These are phyloP conservation scores for Leucophora obtusa DNA, from an alignment of 2,888 invertebrate genomes.

Conservation along the genomic window DNA sequence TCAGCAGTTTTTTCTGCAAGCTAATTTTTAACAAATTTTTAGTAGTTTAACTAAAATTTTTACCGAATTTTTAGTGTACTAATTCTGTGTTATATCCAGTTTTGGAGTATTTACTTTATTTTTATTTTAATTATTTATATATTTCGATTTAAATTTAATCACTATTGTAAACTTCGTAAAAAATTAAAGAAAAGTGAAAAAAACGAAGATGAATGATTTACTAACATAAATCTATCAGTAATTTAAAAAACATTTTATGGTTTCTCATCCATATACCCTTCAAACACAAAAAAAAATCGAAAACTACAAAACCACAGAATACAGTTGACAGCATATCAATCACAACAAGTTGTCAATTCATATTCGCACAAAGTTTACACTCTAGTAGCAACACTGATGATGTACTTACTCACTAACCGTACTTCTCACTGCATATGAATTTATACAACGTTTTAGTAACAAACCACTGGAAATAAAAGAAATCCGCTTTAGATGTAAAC, in stretches of 20 bases:
- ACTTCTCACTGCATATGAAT: slow-evolving; percentile 8
- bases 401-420: neutral
- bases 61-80: no score
- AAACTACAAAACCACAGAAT: slow-evolving; percentile 45
- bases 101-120: no score
- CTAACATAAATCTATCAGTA: slow-evolving; percentile 25
- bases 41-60: no score
- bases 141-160: neutral
- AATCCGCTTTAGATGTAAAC: slow-evolving; percentile 20
- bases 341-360: slow-evolving; percentile 61
- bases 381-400: neutral
- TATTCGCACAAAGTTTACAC: slow-evolving; percentile 41
- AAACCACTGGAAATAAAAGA: slow-evolving; percentile 35
- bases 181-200: no score
- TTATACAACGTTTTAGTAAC: slow-evolving; percentile 23
- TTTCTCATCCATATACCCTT: slow-evolving; percentile 4
- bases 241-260: slow-evolving; percentile 38
- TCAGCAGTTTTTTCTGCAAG: no score
- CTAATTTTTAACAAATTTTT: no score
- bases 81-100: no score
- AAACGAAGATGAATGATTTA: neutral
- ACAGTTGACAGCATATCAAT: slow-evolving; percentile 53
- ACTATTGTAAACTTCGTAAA: neutral
- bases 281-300: slow-evolving; percentile 2
- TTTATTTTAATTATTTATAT: no score